Evolutionary conservation across 2,113 vertebrate genomes (phyloP), one percentile per base, ranked within the genome.

Genomic region (Sinosuthora webbiana): DNA sequence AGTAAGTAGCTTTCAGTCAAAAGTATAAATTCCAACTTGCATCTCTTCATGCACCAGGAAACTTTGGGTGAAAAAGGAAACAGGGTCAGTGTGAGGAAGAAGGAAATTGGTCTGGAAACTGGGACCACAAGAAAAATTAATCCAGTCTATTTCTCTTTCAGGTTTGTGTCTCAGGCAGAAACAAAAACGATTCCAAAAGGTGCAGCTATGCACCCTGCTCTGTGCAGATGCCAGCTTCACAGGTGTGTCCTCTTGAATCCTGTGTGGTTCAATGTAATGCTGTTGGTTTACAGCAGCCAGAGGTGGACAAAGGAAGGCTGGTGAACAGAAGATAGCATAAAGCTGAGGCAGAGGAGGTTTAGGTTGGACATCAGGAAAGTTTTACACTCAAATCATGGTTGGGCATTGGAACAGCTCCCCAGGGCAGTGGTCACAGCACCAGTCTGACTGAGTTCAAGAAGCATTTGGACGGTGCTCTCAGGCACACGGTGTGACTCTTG

Each of bases 121-220:
- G 59, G 3, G 3, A 64, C 9, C 64, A 45, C 25, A 45, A 67
- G 41, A 60, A 76, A 31, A 84, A 77, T 78, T 65, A 93, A 70
- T 18, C 10, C 47, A 31, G 14, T 21, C 27, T 59, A 37, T 55
- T 70, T 74, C 33, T 70, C 6, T 59, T 85, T 42, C 50, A 63
- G 17, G 27, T 71, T 57, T 71, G 23, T 47, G 13, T 35, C 33
- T 77, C 35, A 23, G 35, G 39, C 3, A 6, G 39, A 80, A 73
- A 28, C 2, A 23, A 25, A 52, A 83, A 70, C 7, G 2, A 59
- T 62, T 83, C 24, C 44, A 57, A 79, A 88, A 23, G 42, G 42
- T 69, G 20, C 11, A 70, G 3, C 21, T 53, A 23, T 0, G 0
- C 4, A 70, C 39, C 16, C 23, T 63, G 11, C 30, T 59, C 42